Base-by-base conservation (phyloP, 2,113 vertebrate species). In the Spheniscus mendiculus region DNA sequence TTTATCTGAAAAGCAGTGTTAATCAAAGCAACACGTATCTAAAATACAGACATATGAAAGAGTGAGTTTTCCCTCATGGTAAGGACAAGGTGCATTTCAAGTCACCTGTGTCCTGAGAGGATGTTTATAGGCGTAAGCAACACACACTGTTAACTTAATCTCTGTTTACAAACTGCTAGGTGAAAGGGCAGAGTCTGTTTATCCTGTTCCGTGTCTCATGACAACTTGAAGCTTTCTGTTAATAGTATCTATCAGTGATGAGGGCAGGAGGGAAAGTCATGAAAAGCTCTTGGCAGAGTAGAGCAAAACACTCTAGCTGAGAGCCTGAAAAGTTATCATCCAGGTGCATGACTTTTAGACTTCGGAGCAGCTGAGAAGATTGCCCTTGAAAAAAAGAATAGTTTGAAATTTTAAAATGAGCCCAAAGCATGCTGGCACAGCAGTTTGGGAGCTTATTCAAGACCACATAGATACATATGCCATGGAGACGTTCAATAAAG, bases 91-190 rank as follows among this genome's bases (percentile, higher is more conserved):
- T 73, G 45, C 88, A 79, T 93, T 95, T 95, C 53, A 84, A 91
- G 74, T 38, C 74, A 94, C 65, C 27, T 67, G 11, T 32, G 26
- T 86, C 70, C 69, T 50, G 38, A 91, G 65, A 90, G 50, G 79
- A 76, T 92, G 65, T 92, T 94, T 96, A 83, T 93, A 91, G 89
- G 88, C 85, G 89, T 62, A 96, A 91, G 93, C 83, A 96, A 81
- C 44, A 30, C 65, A 91, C 13, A 38, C 30, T 83, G 69, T 84
- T 88, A 95, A 90, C 66, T 96, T 96, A 94, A 96, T 96, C 90
- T 93, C 84, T 97, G 83, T 93, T 96, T 97, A 96, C 95, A 96
- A 97, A 96, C 91, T 90, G 61, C 38, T 45, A 74, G 55, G 91
- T 94, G 91, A 96, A 97, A 95, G 74, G 53, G 58, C 77, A 95